Conservation (phyloP, 2,888 invertebrate species). For the Alsophila aescularia region DNA sequence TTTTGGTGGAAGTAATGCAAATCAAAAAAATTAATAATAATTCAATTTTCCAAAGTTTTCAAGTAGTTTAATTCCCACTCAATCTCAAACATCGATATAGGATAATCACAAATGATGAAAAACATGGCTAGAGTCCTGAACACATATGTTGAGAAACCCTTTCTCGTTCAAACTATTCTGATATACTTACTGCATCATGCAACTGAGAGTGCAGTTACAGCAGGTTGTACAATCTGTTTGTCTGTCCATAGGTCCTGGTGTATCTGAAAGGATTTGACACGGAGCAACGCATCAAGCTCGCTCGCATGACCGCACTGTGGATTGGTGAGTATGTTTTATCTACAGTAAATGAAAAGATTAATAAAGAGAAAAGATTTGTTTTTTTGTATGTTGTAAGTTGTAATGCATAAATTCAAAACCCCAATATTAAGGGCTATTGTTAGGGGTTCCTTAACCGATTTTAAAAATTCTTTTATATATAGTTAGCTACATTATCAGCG, state of each 20-base stretch:
- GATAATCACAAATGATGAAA: conserved; percentile 66
- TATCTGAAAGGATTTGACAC: conserved; percentile 98
- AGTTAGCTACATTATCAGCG: no score
- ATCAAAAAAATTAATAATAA: no score
- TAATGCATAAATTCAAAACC: no score
- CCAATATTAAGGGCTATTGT: no score
- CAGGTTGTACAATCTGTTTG: neutral
- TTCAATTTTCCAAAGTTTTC: no score
- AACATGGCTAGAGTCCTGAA: conserved; percentile 82
- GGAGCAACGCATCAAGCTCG: conserved; percentile 94
- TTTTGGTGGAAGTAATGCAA: no score
- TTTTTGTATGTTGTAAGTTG: no score
- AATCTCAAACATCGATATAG: neutral
- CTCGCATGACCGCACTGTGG: conserved; percentile 97
- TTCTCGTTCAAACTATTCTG: conserved; percentile 64
- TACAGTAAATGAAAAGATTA: no score
- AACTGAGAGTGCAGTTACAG: neutral
- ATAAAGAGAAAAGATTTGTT: no score
- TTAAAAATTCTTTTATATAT: no score
- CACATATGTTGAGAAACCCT: conserved; percentile 67
- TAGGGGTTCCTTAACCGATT: no score
- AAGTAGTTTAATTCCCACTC: no score
- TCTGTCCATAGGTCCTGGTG: conserved; percentile 88
- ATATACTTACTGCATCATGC: neutral
- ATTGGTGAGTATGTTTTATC: conserved; percentile 89